Evolutionary conservation across 1,140 invertebrate genomes (phyloP), one percentile per base, ranked within the genome.

Genomic region (Drosophila arizonae): DNA sequence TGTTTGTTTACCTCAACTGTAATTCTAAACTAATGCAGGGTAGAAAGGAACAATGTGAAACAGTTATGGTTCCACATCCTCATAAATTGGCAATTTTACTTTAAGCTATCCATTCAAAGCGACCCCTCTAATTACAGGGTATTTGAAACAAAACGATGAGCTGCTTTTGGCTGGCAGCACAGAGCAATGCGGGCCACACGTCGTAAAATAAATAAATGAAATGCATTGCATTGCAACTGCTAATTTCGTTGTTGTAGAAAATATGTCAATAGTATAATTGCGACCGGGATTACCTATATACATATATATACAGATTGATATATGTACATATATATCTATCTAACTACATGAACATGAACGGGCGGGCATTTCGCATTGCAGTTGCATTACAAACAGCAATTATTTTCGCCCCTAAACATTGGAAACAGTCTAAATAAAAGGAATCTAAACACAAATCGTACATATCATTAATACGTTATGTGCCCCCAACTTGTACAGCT

Each of bases 191-290:
- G 24, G 15, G 24, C 17, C n/a, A 30, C 13, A 26, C 28, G 17
- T 10, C 41, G 36, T 8, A 56, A 64, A 57, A 26, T 56, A 62
- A 63, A 69, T 36, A 69, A 43, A 58, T 74, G 15, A 64, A 67
- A 55, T 67, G 56, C 41, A 64, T 54, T 67, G 56, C 41, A 64
- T 58, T 52, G 30, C 54, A 64, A 45, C 52, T 64, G 60, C 46
- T 39, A 15, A 70, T 43, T 75, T 70, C 46, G 72, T 43, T 62
- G 64, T 51, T 69, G 51, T 41, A 15, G 55, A 48, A 75, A 75
- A 72, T 75, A 71, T 71, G 67, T 71, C 72, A 75, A 71, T 58
- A 41, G 56, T 65, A 26, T 71, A 75, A 71, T 75, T 74, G 52
- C 54, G 45, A 4, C 10, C 17, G 24, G 50, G 11, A 45, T 45